Evolutionary conservation across 2,113 vertebrate species (phyloP).

Genomic region (Neopipo cinnamomea): DNA sequence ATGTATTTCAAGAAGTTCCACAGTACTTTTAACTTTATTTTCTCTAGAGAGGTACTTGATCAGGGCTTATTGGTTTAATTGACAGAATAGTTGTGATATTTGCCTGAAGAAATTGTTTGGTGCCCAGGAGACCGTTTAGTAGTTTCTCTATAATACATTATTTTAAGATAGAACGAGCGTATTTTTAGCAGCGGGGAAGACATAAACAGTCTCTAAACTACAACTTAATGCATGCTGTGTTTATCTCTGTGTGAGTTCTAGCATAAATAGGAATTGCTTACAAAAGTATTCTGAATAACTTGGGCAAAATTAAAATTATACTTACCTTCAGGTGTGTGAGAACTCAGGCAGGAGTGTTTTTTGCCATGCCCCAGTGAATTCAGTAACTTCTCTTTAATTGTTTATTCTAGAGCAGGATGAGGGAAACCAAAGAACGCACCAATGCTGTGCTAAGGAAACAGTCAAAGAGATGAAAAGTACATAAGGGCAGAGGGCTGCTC

Average conservation of each 20-base stretch:
- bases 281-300: not conserved
- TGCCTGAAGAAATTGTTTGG: not conserved
- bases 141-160: not conserved
- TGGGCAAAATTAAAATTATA: not conserved
- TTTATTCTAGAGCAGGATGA: not conserved
- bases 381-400: not conserved
- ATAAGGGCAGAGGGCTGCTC: not conserved
- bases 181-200: not conserved
- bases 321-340: not conserved
- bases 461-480: not conserved
- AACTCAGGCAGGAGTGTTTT: not conserved
- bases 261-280: not conserved
- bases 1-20: not conserved
- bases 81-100: not conserved
- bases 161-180: not conserved
- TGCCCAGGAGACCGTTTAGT: not conserved
- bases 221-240: not conserved
- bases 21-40: not conserved
- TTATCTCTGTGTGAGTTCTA: not conserved
- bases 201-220: not conserved
- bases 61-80: not conserved
- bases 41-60: not conserved
- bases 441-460: not conserved
- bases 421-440: not conserved
- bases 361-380: not conserved